Base-by-base conservation (phyloP, 2,113 vertebrate species). In the Hippocampus comes region DNA sequence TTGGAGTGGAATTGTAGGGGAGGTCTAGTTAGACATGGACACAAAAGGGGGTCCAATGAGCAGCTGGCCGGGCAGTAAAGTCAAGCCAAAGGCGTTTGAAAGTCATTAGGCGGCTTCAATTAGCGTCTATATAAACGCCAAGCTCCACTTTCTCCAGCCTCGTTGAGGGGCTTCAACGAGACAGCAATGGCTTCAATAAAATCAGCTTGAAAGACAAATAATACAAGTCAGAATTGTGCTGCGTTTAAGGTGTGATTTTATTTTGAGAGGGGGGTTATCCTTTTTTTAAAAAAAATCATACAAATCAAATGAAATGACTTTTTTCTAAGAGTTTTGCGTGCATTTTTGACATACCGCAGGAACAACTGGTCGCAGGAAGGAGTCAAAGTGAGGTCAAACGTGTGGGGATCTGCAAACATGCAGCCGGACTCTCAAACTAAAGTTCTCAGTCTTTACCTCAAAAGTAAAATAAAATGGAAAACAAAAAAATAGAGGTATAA, bases 81-180 rank as follows among this genome's bases (percentile, higher is more conserved):
- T 73, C 74, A 88, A 76, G 53, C 79, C 78, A 89, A 79, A 77
- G 86, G 82, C 74, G 85, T 92, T 91, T 92, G 92, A 88, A 93
- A 93, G 89, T 85, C 77, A 88, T 87, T 92, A 92, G 88, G 81
- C 79, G 68, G 70, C 84, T 86, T 89, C 82, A 91, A 93, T 95
- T 92, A 92, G 91, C 87, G 85, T 73, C 87, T 83, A 73, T 91
- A 92, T 91, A 92, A 90, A 90, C 82, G 72, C 67, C 75, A 82
- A 74, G 71, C 77, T 82, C 70, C 80, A 87, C 89, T 86, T 87
- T 89, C 77, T 82, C 85, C 88, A 71, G 69, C 72, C 79, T 81
- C 73, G 74, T 73, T 74, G 78, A 86, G 89, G 84, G 85, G 67
- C 63, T 11, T 89, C 88, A 90, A 82, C 72, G 79, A 75, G 51